Percentiles rank a stretch among this genome's conserved stretches.
phyloP scores from a whole-genome alignment of 2,888 invertebrate genomes.

The Artemia sp. region DNA sequence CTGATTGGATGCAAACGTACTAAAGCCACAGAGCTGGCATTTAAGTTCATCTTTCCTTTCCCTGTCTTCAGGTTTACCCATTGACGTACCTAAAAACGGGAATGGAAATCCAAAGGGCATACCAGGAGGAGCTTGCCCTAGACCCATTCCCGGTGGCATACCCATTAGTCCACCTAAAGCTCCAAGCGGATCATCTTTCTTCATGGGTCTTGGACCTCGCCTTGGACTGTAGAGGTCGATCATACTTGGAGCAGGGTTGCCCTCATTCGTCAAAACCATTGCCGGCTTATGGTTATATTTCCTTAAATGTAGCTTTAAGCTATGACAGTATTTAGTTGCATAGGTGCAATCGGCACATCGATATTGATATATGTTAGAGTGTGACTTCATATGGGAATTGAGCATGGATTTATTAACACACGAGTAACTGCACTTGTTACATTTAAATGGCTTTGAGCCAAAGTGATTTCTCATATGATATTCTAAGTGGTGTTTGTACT shows the following conservation, averaged over 20 bases:
- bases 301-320: slow-evolving; percentile 78
- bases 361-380: slow-evolving; percentile 78
- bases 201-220: slow-evolving; percentile 53
- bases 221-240: slow-evolving; percentile 81
- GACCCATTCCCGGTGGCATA: slow-evolving; percentile 9
- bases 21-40: slow-evolving; percentile 34
- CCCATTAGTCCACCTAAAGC: neutral
- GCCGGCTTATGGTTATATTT: slow-evolving; percentile 82
- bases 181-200: slow-evolving; percentile 27
- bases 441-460: slow-evolving; percentile 88
- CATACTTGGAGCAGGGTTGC: slow-evolving; percentile 68
- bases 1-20: slow-evolving; percentile 29
- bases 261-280: slow-evolving; percentile 72
- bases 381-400: slow-evolving; percentile 91
- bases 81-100: neutral
- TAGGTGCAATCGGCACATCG: slow-evolving; percentile 83
- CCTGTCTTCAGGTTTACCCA: neutral
- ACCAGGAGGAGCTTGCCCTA: slow-evolving; percentile 6
- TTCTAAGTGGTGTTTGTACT: slow-evolving; percentile 94
- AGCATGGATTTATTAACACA: slow-evolving; percentile 99
- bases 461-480: slow-evolving; percentile 89
- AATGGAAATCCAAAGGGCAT: slow-evolving; percentile 18
- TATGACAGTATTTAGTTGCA: slow-evolving; percentile 95
- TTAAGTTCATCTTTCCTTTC: slow-evolving; percentile 24
- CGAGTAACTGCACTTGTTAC: slow-evolving; percentile 66